Evolutionary conservation across 2,113 vertebrate species (phyloP).

Genomic region (Podocnemis expansa): DNA sequence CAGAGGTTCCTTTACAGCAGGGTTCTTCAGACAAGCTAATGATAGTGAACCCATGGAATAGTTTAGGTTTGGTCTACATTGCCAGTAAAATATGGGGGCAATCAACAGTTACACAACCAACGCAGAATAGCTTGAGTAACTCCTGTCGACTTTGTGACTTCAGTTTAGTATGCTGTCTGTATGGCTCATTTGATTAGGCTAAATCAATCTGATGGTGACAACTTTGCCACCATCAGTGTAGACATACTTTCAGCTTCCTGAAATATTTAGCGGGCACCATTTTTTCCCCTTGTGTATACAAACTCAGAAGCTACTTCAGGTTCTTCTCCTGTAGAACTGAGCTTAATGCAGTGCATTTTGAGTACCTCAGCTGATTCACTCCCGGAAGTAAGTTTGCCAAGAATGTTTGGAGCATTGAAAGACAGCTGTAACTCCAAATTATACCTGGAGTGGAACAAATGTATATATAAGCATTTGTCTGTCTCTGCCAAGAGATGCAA

Average conservation of each 20-base stretch:
- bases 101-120: too few relatives aligned
- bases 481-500: too few relatives aligned
- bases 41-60: background rate
- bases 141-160: too few relatives aligned
- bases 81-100: too few relatives aligned
- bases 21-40: background rate
- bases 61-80: too few relatives aligned
- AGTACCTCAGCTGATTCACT: background rate
- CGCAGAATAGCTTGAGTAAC: too few relatives aligned
- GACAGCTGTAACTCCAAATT: rapidly evolving
- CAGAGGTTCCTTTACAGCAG: background rate
- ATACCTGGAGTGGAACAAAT: rapidly evolving
- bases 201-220: too few relatives aligned
- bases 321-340: background rate
- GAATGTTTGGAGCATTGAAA: background rate
- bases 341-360: background rate
- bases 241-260: background rate
- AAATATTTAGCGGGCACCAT: rapidly evolving
- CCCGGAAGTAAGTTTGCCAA: background rate
- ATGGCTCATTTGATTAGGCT: too few relatives aligned
- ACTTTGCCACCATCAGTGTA: too few relatives aligned
- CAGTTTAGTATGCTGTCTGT: too few relatives aligned
- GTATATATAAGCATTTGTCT: rapidly evolving
- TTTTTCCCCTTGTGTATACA: background rate
- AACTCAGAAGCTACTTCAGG: background rate